Percentiles rank a stretch among this genome's conserved stretches.
These are phyloP conservation scores for Nycticryphes semicollaris DNA, from an alignment of 2,113 vertebrate species.

Conservation along the genomic window DNA sequence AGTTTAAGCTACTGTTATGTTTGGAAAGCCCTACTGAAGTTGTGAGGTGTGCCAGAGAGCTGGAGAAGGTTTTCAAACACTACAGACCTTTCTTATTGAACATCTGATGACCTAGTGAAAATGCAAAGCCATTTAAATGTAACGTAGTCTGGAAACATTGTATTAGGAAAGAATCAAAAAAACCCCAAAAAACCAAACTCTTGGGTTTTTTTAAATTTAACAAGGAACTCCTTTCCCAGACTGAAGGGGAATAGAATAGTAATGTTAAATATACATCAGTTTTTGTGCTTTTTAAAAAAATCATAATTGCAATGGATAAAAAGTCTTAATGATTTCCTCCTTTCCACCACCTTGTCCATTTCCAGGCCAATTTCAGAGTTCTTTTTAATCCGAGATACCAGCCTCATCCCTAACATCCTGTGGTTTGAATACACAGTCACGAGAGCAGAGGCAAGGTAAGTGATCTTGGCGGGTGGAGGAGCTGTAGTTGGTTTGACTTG, in stretches of 20 bases:
- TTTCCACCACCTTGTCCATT: background rate
- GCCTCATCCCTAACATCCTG: constrained; percentile 97
- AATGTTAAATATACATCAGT: background rate
- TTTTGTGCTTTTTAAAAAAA: background rate
- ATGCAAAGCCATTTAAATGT: background rate
- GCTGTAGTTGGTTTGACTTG: background rate
- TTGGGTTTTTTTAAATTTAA: background rate
- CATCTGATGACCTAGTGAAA: background rate
- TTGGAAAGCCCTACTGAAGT: background rate
- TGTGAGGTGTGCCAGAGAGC: background rate
- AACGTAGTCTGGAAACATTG: background rate
- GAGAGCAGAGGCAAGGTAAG: constrained; percentile 96
- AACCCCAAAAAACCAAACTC: too few relatives aligned
- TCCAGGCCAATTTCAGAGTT: constrained; percentile 95
- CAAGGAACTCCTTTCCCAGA: background rate
- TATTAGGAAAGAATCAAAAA: background rate
- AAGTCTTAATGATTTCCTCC: background rate
- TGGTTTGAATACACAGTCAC: constrained; percentile 99
- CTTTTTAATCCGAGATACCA: constrained; percentile 97
- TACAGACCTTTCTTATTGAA: background rate
- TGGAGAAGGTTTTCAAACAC: background rate
- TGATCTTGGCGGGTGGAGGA: background rate
- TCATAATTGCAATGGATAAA: background rate
- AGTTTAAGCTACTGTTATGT: background rate
- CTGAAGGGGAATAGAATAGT: background rate